These are phyloP conservation scores for Drosophila mayri DNA, from an alignment of 1,140 invertebrate species.

Conservation along the genomic window DNA sequence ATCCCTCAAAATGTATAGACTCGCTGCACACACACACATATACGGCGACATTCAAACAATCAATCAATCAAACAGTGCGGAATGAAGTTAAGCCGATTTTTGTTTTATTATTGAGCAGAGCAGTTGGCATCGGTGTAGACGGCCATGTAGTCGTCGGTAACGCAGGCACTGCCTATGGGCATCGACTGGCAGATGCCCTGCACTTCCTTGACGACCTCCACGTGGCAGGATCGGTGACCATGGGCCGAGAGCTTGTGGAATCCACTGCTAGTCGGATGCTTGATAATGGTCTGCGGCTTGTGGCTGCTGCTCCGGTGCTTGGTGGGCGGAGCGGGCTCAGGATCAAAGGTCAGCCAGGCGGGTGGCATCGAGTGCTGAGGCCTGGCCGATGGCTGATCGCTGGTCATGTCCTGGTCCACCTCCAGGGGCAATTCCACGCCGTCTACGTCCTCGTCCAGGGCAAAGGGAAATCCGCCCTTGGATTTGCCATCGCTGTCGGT, in stretches of 20 bases:
- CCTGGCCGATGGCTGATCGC: conserved; percentile 14
- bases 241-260: conserved; percentile 66
- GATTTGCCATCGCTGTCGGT: conserved; percentile 50
- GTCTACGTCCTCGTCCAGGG: conserved; percentile 64
- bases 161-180: conserved; percentile 67
- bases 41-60: conserved; percentile 17
- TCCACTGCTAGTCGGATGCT: conserved; percentile 39
- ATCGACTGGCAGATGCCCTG: conserved; percentile 72
- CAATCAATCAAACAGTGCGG: conserved; percentile 26
- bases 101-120: conserved; percentile 33
- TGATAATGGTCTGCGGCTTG: conserved; percentile 53
- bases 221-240: conserved; percentile 60
- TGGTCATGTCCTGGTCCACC: conserved; percentile 50
- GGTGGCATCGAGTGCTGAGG: conserved; percentile 57
- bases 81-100: background rate
- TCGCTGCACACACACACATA: conserved; percentile 27
- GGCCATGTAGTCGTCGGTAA: conserved; percentile 79
- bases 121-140: conserved; percentile 66
- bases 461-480: conserved; percentile 59
- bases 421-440: conserved; percentile 64
- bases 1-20: conserved; percentile 38
- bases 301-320: conserved; percentile 36
- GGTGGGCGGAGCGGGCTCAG: conserved; percentile 43
- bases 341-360: conserved; percentile 63
- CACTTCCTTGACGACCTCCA: conserved; percentile 74